Base-by-base conservation (phyloP, 64 coral and sea anemone genomes). In the Montipora sp. region DNA sequence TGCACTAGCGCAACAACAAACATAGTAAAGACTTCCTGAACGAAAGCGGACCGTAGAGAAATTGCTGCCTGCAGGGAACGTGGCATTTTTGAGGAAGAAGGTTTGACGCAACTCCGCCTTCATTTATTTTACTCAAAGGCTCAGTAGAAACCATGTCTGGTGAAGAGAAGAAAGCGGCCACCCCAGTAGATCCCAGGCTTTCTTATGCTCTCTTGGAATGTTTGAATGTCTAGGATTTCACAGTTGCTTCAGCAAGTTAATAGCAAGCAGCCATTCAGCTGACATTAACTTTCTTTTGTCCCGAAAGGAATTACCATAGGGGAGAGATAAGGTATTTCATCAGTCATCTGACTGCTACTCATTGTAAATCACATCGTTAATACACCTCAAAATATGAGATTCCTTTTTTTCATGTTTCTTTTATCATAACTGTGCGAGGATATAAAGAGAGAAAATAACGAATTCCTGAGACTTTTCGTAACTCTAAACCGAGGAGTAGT, bases 401-500 rank as follows among this genome's bases (percentile, higher is more conserved):
- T 36, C 36, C 36, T 36, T 36, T 36, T 36, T 0, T 36, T 36
- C 1, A 2, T 36, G 36, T 36, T 36, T 36, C 36, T 36, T 36
- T 36, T 36, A 57, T 6, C 53, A 5, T 57, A 11, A 23, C 68
- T 71, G 18, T 71, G 68, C 2, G 21, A 8, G 45, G 16, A 11
- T 15, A 16, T 44, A 44, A 8, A 47, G 36, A 27, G 1, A 50
- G 77, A 8, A 20, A 78, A 78, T 12, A 51, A 20, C 47, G 51
- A 78, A 53, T 18, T 78, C 68, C 48, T 15, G 77, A 78, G 77
- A 78, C 47, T 78, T 50, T 53, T 78, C 4, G 77, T 78, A 51
- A 78, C 47, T 78, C 51, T 78, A 78, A 47, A 77, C 36, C 45
- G 47, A 77, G 47, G 7, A 44, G 4, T 11, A 24, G 7, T n/a